Base-by-base conservation (phyloP, 2,797 vertebrate species). In the Oreonectes daqikongensis region DNA sequence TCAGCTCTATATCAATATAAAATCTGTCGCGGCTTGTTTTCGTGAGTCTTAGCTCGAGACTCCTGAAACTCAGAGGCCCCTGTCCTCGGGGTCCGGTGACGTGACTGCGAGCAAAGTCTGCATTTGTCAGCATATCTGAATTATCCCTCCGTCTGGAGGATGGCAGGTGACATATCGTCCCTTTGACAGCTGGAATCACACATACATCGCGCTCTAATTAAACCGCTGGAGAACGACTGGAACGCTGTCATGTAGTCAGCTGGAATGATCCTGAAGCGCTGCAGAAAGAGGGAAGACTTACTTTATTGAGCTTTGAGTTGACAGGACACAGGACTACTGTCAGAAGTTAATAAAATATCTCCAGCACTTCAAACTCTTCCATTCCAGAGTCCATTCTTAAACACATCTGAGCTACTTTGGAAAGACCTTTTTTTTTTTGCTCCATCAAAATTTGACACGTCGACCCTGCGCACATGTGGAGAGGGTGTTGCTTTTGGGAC, bases 131-230 rank as follows among this genome's bases (percentile, higher is more conserved):
- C 85, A 83, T 85, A 88, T 85, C 79, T 83, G 84, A 89, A 85
- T 88, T 89, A 85, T 87, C 80, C 57, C 82, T 67, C 82, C 86
- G 87, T 84, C 87, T 55, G 61, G 81, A 82, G 84, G 81, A 87
- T 88, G 87, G 88, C 86, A 78, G 68, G 86, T 88, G 84, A 83
- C 85, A 87, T 87, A 79, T 87, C 85, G 81, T 83, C 82, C 83
- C 14, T 53, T 77, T 88, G 90, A 89, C 91, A 89, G 85, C 85
- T 82, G 15, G 32, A 75, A 81, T 86, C 87, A 89, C 90, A 91
- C 89, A 88, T 68, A 63, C 26, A 53, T 67, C 85, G 84, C 76
- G 72, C 82, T 88, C 85, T 91, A 90, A 93, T 93, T 91, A 92
- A 87, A 88, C 87, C 85, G 89, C 87, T 85, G 85, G 88, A 89